Evolutionary conservation across 2,797 vertebrate species (phyloP), one percentile per base, ranked within the genome.

Genomic region (Aldrovandia affinis): DNA sequence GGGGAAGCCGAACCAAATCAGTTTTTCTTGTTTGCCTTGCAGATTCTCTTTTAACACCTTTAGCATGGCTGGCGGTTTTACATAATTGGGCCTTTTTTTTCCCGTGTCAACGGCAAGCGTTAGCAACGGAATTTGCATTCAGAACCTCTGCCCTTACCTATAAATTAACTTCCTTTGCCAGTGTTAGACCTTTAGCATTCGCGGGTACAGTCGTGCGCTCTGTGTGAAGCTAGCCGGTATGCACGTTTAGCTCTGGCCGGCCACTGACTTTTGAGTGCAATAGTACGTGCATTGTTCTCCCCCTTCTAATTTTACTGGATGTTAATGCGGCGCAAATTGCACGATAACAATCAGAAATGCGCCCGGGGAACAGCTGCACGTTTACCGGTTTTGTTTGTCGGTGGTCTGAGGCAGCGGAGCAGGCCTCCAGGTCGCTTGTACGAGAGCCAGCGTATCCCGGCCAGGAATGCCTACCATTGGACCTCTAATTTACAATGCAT

Each of bases 401-500:
- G 50, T 70, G 75, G 80, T 50, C 68, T 83, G 78, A 28, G 70
- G 57, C 57, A 22, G 36, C 33, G 30, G 50, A 61, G 47, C n/a
- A 36, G 82, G 52, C 54, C 54, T 28, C 15, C 84, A 8, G 1
- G 83, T 88, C 90, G 91, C 86, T 81, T 50, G 47, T 81, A 57
- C 91, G 93, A 93, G 94, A 93, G 93, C 92, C 89, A 84, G 90
- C 75, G 73, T 88, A 90, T 89, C 85, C 86, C 44, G 28, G 79
- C 83, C 75, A 86, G 88, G 86, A 90, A 86, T 88, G 86, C 50
- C 87, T n/a, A 25, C 83, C 50, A 20, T 83, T 82, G 86, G 87
- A 92, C 92, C 93, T 92, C 92, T 94, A 94, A 95, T 95, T 95
- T 95, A 95, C 91, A 91, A 85, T 75, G 78, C 91, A 90, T 86